Evolutionary conservation across 2,888 invertebrate genomes (phyloP).

Genomic region (Odontothrips loti): DNA sequence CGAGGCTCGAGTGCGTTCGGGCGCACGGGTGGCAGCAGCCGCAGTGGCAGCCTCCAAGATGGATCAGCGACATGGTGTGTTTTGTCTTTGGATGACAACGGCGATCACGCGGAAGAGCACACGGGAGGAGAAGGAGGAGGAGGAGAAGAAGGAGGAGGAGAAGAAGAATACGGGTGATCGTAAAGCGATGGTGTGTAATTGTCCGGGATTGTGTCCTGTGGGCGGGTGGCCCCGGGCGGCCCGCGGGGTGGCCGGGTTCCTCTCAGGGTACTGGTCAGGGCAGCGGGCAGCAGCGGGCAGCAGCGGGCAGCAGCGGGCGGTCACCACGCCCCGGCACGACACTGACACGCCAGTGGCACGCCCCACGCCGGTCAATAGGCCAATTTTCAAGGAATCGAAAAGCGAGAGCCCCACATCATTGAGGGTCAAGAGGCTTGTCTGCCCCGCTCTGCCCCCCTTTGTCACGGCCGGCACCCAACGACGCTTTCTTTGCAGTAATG

Average conservation of each 20-base stretch:
- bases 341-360: not conserved
- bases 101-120: not conserved
- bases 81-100: too few species aligned
- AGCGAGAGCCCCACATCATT: conserved; percentile 2
- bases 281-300: conserved; percentile 1
- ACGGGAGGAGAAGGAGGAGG: not conserved
- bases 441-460: not conserved
- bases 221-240: conserved; percentile 6
- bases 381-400: conserved; percentile 19
- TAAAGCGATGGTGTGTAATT: conserved; percentile 16
- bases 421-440: not conserved
- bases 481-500: not conserved
- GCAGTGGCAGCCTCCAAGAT: not conserved
- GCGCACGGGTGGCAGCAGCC: not conserved
- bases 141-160: not conserved
- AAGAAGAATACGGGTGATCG: not conserved
- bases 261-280: not conserved
- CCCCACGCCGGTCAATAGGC: not conserved
- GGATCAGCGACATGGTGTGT: not conserved
- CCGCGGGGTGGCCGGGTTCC: not conserved
- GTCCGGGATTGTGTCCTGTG: not conserved
- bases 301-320: conserved; percentile 4
- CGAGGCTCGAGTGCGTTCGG: not conserved
- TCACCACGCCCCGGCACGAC: not conserved
- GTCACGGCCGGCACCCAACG: not conserved